A percentile compares a stretch with the other conserved stretches of the same genome.
Evolutionary conservation across 1,140 invertebrate genomes (phyloP).

Genomic region (Cydia strobilella): DNA sequence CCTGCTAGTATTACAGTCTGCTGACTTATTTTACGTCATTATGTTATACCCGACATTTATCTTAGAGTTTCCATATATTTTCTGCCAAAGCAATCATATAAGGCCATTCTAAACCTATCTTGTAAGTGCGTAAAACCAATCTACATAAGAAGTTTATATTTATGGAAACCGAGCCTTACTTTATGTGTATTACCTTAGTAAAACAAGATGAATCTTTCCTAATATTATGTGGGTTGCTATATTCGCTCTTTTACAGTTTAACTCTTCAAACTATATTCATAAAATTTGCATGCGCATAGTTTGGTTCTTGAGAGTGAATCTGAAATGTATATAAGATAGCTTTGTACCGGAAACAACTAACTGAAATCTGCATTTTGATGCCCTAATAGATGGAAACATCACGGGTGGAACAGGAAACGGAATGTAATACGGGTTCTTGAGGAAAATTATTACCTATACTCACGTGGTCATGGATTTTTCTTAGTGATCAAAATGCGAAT

Average conservation of each 20-base stretch:
- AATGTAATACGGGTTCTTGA: not conserved
- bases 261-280: not conserved
- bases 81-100: not conserved
- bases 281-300: slow-evolving; percentile 10
- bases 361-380: not conserved
- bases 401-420: not conserved
- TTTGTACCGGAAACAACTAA: slow-evolving; percentile 1
- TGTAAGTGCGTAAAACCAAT: not conserved
- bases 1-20: no score
- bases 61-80: not conserved
- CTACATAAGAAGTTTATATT: slow-evolving; percentile 1
- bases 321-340: slow-evolving; percentile 13
- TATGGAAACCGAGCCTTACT: not conserved
- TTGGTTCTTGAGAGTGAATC: slow-evolving; percentile 7
- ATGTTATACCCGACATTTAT: no score
- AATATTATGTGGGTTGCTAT: slow-evolving; percentile 17
- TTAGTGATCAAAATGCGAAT: not conserved
- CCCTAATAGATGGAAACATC: not conserved
- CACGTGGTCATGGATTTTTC: not conserved
- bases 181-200: slow-evolving; percentile 29
- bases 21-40: no score
- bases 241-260: not conserved
- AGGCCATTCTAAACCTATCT: not conserved
- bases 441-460: not conserved
- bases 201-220: slow-evolving; percentile 14